A percentile compares a stretch with the other conserved stretches of the same genome.
phyloP scores from a whole-genome alignment of 1,140 invertebrate species.

The Nymphalis io region DNA sequence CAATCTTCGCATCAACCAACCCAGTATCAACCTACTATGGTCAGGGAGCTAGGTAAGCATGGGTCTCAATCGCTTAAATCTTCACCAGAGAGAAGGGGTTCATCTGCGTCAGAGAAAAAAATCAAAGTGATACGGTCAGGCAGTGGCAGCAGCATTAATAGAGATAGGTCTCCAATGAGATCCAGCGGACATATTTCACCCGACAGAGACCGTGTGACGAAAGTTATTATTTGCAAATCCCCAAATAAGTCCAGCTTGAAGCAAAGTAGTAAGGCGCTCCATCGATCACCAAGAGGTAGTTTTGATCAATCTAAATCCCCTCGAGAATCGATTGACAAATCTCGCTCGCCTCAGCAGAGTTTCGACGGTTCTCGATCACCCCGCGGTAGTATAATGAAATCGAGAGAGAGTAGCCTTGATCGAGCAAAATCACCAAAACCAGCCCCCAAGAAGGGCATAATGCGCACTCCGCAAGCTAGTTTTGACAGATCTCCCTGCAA shows the following conservation, averaged over 20 bases:
- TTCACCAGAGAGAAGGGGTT: constrained; percentile 69
- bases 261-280: constrained; percentile 64
- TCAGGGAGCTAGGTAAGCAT: constrained; percentile 92
- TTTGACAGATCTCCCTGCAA: constrained; percentile 76
- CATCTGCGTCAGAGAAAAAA: constrained; percentile 60
- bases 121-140: constrained; percentile 76
- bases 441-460: constrained; percentile 76
- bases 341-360: constrained; percentile 73
- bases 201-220: constrained; percentile 73
- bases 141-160: constrained; percentile 74
- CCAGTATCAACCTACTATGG: constrained; percentile 91
- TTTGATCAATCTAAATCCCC: constrained; percentile 72
- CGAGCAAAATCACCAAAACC: constrained; percentile 74
- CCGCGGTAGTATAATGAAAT: constrained; percentile 72
- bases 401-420: constrained; percentile 72
- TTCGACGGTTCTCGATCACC: constrained; percentile 74
- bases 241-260: constrained; percentile 78
- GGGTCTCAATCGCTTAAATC: constrained; percentile 77
- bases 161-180: constrained; percentile 71
- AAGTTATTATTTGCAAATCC: constrained; percentile 80
- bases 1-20: constrained; percentile 96
- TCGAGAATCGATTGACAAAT: constrained; percentile 70
- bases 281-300: constrained; percentile 73
- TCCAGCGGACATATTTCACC: constrained; percentile 58
- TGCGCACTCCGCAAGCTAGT: constrained; percentile 77